Base-by-base conservation (phyloP, 2,888 invertebrate genomes). In the Drosophila infuscata region DNA sequence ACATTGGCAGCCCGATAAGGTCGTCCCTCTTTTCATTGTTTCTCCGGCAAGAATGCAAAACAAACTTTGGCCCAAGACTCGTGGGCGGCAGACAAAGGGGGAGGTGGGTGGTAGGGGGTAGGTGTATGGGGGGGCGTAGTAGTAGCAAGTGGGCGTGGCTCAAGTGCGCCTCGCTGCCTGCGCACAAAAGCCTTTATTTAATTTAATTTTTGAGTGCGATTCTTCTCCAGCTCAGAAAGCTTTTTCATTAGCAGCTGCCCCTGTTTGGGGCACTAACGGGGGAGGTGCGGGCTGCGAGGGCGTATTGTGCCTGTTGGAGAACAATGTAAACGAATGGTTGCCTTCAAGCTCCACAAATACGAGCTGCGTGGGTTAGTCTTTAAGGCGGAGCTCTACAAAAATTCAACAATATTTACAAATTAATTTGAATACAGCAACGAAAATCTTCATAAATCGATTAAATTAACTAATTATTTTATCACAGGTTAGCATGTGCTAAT, bases 171-270 rank as follows among this genome's bases (percentile, higher is more conserved):
- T 76, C 76, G 66, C 64, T 81, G 79, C 70, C 62, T 69, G 82
- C 70, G 65, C 69, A 81, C 76, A 90, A 88, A 87, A 89, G 87
- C 86, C 91, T 90, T 90, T 91, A 90, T 91, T 90, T 91, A 88
- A 91, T 90, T 88, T 91, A 85, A 91, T 91, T 90, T 89, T 86
- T 83, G 81, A 82, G 82, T 70, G 77, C 66, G 74, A 46, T 25
- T 63, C 63, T 61, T 46, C 33, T 20, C 59, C 53, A 12, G 12
- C 51, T n/a, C 57, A 9, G 62, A 68, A 73, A 58, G 82, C 70
- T 74, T 79, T 84, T 86, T 84, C 87, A 86, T 87, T 87, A 84
- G 85, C 79, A 76, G 73, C 49, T 61, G 49, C 15, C 33, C 46
- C 25, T 25, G 8, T 15, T 46, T 29, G 25, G 9, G 46, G 15